Evolutionary conservation across 1,140 invertebrate species (phyloP).

Genomic region (Colletes latitarsis): DNA sequence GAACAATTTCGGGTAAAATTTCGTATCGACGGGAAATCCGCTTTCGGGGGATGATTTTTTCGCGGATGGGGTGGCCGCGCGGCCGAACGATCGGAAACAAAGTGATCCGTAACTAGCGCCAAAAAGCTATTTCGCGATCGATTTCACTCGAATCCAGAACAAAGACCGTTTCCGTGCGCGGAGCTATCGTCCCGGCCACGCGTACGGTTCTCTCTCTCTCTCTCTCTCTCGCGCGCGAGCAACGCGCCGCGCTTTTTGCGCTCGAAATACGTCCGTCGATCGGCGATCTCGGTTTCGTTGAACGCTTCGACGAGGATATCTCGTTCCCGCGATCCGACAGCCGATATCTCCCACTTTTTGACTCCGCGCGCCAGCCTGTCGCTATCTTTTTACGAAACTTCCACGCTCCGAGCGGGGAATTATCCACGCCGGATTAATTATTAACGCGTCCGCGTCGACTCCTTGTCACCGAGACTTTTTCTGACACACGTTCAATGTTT

Average conservation of each 20-base stretch:
- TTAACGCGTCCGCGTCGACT: background rate
- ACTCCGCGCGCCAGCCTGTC: background rate
- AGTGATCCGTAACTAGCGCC: slow-evolving; percentile 23
- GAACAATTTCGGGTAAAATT: too few relatives aligned
- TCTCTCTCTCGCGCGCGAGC: slow-evolving; percentile 3
- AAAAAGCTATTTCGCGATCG: slow-evolving; percentile 46
- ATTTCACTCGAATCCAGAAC: slow-evolving; percentile 50
- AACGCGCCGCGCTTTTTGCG: slow-evolving; percentile 7
- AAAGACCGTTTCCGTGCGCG: slow-evolving; percentile 51
- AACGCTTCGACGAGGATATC: slow-evolving; percentile 17
- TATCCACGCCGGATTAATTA: too few relatives aligned
- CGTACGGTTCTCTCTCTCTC: slow-evolving; percentile 22
- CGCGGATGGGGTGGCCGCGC: too few relatives aligned
- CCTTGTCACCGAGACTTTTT: too few relatives aligned
- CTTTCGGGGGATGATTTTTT: too few relatives aligned
- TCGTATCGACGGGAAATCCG: too few relatives aligned
- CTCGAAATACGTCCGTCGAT: background rate
- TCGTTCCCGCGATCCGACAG: slow-evolving; percentile 12
- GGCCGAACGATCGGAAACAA: background rate
- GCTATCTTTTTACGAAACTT: too few relatives aligned
- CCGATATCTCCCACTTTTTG: slow-evolving; percentile 39
- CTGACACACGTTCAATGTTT: too few relatives aligned
- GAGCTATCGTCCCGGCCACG: slow-evolving; percentile 10
- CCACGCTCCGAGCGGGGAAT: too few relatives aligned
- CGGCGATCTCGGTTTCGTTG: slow-evolving; percentile 13